Evolutionary conservation across 1,140 invertebrate species (phyloP), one percentile per base, ranked within the genome.

Genomic region (Venustaconcha ellipsiformis): DNA sequence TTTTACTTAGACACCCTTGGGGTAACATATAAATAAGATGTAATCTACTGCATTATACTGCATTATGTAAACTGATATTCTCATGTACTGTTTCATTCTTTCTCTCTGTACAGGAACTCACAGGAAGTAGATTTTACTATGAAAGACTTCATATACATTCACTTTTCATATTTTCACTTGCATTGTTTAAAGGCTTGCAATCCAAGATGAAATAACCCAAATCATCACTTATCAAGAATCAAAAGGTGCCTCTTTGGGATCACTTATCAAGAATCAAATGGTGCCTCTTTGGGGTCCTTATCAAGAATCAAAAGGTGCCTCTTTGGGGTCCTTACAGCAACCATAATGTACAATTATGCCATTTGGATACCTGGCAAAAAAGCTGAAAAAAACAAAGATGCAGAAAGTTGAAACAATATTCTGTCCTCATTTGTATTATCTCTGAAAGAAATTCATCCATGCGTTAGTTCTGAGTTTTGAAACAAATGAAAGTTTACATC

Each of bases 301-400:
- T 76, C 67, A 76, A 37, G 63, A 64, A 70, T 84, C 83, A 15
- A 80, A 74, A 3, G 87, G 86, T 63, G 80, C 82, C 13, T 80
- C 74, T 70, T 84, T 86, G 17, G 81, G 79, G 71, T 88, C 87
- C 74, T 86, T 88, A 76, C 81, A 88, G 89, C 96, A 98, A 1
- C 94, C 96, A 87, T 95, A 96, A 91, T 99, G 96, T 11, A 98
- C 96, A 57, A 97, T 94, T 82, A 96, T 94, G 5, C 96, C 96
- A 90, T 96, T 95, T 3, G 96, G 95, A 91, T 96, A 97, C 56
- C 96, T 92, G 8, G 96, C 95, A 90, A 99, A 96, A 55, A 96
- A 96, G 91, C 95, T 95, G 88, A 85, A 92, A 92, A 86, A 89
- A 86, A 81, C 77, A 81, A 74, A 76, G 74, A 48, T 67, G 59